Percentiles rank a stretch among this genome's conserved stretches.
Evolutionary conservation across 2,797 vertebrate genomes (phyloP).

Genomic region (Argyrosomus regius): DNA sequence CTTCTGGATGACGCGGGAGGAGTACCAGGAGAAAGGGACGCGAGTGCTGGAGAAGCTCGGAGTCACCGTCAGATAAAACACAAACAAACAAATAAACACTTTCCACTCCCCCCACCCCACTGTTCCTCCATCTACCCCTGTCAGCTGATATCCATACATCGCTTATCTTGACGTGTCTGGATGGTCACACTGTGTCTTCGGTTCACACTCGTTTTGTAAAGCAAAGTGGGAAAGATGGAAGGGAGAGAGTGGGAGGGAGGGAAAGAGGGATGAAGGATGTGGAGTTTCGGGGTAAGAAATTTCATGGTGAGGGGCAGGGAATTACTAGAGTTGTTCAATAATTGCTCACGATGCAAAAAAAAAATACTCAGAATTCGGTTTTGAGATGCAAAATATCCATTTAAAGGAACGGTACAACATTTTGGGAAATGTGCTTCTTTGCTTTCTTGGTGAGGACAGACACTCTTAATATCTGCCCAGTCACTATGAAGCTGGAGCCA

Average conservation of each 20-base stretch:
- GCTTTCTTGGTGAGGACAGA: not conserved
- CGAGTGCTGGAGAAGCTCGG: conserved; percentile 95
- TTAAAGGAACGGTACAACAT: conserved; percentile 5
- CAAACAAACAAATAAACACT: conserved; percentile 4
- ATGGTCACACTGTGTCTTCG: not conserved
- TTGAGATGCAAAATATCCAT: not conserved
- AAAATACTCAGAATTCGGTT: not conserved
- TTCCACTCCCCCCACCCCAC: not conserved
- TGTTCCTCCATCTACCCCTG: not conserved
- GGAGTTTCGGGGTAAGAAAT: conserved; percentile 8
- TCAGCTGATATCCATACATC: conserved; percentile 22
- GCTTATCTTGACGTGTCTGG: conserved; percentile 5
- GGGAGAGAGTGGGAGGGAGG: not conserved
- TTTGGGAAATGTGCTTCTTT: conserved; percentile 1
- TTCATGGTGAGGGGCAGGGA: not conserved
- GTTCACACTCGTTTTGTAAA: conserved; percentile 14
- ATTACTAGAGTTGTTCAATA: not conserved
- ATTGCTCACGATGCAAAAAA: not conserved
- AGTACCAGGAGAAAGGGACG: conserved; percentile 93
- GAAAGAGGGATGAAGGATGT: conserved; percentile 16
- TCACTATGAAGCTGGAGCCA: not conserved
- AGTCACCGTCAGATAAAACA: conserved; percentile 93
- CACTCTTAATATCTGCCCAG: not conserved
- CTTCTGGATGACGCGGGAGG: conserved; percentile 95
- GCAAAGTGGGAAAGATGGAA: not conserved